Percentiles rank a stretch among this genome's conserved stretches.
Conservation (phyloP, 1,140 invertebrate species). For the Leptinotarsa texana region DNA sequence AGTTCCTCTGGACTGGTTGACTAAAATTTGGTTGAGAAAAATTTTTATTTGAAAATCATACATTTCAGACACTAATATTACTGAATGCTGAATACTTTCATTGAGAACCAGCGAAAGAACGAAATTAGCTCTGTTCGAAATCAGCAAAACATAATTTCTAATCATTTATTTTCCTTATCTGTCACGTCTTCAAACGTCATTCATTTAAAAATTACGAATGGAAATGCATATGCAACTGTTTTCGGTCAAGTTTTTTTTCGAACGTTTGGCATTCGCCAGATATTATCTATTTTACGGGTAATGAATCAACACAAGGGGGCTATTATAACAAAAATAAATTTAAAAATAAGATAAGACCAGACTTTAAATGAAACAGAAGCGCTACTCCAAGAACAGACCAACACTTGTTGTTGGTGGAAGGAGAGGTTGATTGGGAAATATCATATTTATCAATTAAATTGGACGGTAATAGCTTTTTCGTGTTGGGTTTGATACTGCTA, state of each 20-base stretch:
- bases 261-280: constrained; percentile 2
- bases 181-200: too few species aligned
- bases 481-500: constrained; percentile 3
- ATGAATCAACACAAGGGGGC: constrained; percentile 13
- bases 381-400: constrained; percentile 19
- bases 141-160: too few species aligned
- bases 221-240: background rate
- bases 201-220: background rate
- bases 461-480: constrained; percentile 13
- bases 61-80: too few species aligned
- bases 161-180: too few species aligned
- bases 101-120: too few species aligned
- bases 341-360: constrained; percentile 2
- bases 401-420: constrained; percentile 12
- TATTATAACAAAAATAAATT: constrained; percentile 16
- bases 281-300: constrained; percentile 1
- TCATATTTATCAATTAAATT: constrained; percentile 19
- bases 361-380: constrained; percentile 13
- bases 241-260: background rate
- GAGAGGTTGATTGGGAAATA: constrained; percentile 11
- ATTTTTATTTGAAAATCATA: too few species aligned
- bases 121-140: too few species aligned
- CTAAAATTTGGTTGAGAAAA: too few species aligned
- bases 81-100: too few species aligned
- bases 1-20: too few species aligned